Evolutionary conservation across 2,888 invertebrate species (phyloP), one percentile per base, ranked within the genome.

Genomic region (Eilema caniola): DNA sequence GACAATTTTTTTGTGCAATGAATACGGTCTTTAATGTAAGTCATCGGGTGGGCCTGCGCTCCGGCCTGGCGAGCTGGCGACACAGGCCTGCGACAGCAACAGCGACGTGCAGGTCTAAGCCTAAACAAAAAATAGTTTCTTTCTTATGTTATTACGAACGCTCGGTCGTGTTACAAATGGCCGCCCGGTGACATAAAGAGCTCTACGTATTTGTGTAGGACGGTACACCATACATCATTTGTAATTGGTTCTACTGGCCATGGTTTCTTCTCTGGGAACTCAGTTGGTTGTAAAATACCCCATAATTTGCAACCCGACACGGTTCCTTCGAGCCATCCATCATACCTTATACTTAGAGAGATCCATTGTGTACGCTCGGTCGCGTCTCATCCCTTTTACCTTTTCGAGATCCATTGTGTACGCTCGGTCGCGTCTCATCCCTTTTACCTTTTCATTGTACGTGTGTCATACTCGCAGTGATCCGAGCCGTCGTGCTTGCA

Each of bases 101-200:
- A 23, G 4, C 23, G 33, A 20, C 23, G 16, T 16, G 14, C 56
- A 24, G 20, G 24, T 16, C 37, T 16, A n/a, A 0, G 57, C 37
- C 59, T 41, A 12, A 59, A 47, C 33, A 37, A 25, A 61, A 37
- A 53, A 66, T 66, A 69, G 70, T 62, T 70, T 68, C 31, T 60
- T 60, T 63, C 47, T 71, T 62, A 76, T 69, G 66, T 47, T 62
- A 72, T 72, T 57, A 67, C 37, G 57, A 59, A 64, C 62, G 66
- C 67, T 41, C 62, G 63, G 65, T 60, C 60, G n/a, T 33, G 67
- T 25, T 53, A 61, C 33, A 31, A 64, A 64, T 14, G 3, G 23
- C 63, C 41, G n/a, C 24, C 53, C 63, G 25, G 25, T 25, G 53
- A 56, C 23, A 31, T n/a, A n/a, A 47, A 63, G 28, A 63, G 63